Percentiles rank a stretch among this genome's conserved stretches.
Conservation (phyloP, 2,888 invertebrate species). For the Diarsia dahlii region DNA sequence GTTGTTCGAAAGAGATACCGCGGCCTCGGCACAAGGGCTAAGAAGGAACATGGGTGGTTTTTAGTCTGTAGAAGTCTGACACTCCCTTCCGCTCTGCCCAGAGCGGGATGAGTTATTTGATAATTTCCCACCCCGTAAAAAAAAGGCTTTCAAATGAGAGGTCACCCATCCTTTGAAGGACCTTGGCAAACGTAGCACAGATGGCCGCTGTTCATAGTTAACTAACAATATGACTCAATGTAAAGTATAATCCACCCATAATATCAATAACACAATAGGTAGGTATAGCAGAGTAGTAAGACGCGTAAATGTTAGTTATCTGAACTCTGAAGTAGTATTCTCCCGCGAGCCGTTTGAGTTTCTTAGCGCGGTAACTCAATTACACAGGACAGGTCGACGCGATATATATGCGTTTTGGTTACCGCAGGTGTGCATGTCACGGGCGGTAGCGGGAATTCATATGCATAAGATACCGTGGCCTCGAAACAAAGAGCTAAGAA, state of each 20-base stretch:
- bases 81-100: no score
- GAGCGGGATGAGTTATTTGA: no score
- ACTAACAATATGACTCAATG: neutral
- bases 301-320: conserved; percentile 64
- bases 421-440: conserved; percentile 41
- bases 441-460: conserved; percentile 55
- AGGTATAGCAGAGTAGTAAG: conserved; percentile 55
- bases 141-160: no score
- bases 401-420: conserved; percentile 84
- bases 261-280: conserved; percentile 46
- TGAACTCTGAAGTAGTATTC: conserved; percentile 69
- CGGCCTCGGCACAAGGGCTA: no score
- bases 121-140: no score
- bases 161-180: neutral
- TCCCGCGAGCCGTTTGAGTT: conserved; percentile 82
- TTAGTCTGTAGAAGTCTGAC: no score
- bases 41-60: no score
- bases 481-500: no score
- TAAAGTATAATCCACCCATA: conserved; percentile 2
- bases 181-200: neutral
- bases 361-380: conserved; percentile 87
- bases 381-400: conserved; percentile 85
- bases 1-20: no score
- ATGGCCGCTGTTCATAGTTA: neutral
- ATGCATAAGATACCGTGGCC: no score